A percentile compares a stretch with the other conserved stretches of the same genome.
These are phyloP conservation scores for Boloria euphrosyne DNA, from an alignment of 2,888 invertebrate species.

Conservation along the genomic window DNA sequence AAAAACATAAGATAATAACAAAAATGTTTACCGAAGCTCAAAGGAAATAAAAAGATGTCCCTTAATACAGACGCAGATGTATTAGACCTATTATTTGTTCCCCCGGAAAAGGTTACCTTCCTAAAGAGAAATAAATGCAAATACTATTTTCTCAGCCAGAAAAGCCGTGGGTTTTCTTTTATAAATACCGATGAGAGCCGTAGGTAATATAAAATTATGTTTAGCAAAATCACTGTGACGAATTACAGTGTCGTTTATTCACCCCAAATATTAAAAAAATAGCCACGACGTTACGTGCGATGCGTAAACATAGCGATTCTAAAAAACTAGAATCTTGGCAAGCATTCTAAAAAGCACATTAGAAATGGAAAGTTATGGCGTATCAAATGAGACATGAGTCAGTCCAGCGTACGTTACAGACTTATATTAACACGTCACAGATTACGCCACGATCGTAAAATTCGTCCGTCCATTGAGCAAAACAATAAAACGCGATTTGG, in stretches of 20 bases:
- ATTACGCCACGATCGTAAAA: slow-evolving; percentile 77
- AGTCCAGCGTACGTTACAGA: slow-evolving; percentile 58
- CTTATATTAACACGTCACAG: slow-evolving; percentile 69
- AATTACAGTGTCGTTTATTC: too few relatives aligned
- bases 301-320: neutral
- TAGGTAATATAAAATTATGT: neutral
- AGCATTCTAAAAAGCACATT: slow-evolving; percentile 35
- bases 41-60: slow-evolving; percentile 79
- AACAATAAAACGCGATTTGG: slow-evolving; percentile 79
- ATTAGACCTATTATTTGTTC: slow-evolving; percentile 77
- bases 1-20: slow-evolving; percentile 69
- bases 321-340: slow-evolving; percentile 28
- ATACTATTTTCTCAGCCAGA: slow-evolving; percentile 57
- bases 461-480: slow-evolving; percentile 75
- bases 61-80: slow-evolving; percentile 77
- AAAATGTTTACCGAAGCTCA: slow-evolving; percentile 78
- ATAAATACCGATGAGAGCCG: neutral
- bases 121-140: slow-evolving; percentile 72
- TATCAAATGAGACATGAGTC: slow-evolving; percentile 65
- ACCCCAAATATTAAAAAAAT: neutral
- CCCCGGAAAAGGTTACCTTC: slow-evolving; percentile 64
- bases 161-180: slow-evolving; percentile 41
- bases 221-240: too few relatives aligned
- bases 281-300: neutral
- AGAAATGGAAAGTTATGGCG: slow-evolving; percentile 66